Evolutionary conservation across 2,888 invertebrate genomes (phyloP).

Genomic region (Diplazon laetatorius): DNA sequence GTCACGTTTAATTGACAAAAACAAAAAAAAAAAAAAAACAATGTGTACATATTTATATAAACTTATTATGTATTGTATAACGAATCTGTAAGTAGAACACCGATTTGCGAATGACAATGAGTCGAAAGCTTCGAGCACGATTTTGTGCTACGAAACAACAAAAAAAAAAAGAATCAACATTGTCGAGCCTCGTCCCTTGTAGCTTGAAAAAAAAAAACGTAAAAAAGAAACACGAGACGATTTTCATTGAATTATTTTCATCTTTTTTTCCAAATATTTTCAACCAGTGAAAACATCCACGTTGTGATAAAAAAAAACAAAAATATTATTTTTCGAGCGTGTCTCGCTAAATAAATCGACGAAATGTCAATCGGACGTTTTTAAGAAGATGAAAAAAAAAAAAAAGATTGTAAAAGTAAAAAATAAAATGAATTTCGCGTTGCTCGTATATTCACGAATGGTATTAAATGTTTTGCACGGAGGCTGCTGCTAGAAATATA

Average conservation of each 20-base stretch:
- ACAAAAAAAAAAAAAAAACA: too few relatives aligned
- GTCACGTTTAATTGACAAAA: constrained; percentile 51
- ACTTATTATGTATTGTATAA: constrained; percentile 53
- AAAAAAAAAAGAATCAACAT: constrained; percentile 24
- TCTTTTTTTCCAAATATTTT: constrained; percentile 61
- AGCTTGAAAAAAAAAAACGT: constrained; percentile 1
- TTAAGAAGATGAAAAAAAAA: too few relatives aligned
- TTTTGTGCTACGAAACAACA: constrained; percentile 40
- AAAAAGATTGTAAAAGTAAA: too few relatives aligned
- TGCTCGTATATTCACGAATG: constrained; percentile 54
- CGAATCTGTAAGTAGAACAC: constrained; percentile 34
- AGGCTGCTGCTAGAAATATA: constrained; percentile 67
- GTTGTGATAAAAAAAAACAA: constrained; percentile 73
- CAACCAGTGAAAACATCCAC: constrained; percentile 64
- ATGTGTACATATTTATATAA: constrained; percentile 63
- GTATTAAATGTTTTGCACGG: constrained; percentile 64
- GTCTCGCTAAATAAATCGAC: constrained; percentile 56
- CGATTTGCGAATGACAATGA: constrained; percentile 34
- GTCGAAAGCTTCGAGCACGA: constrained; percentile 34
- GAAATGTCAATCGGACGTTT: too few relatives aligned
- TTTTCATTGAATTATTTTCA: constrained; percentile 41
- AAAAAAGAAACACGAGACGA: constrained; percentile 28
- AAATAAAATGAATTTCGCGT: constrained; percentile 49
- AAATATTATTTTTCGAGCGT: constrained; percentile 65
- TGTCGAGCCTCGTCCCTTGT: constrained; percentile 17